Evolutionary conservation across 2,113 vertebrate species (phyloP), one percentile per base, ranked within the genome.

Genomic region (Butastur rufipennis): DNA sequence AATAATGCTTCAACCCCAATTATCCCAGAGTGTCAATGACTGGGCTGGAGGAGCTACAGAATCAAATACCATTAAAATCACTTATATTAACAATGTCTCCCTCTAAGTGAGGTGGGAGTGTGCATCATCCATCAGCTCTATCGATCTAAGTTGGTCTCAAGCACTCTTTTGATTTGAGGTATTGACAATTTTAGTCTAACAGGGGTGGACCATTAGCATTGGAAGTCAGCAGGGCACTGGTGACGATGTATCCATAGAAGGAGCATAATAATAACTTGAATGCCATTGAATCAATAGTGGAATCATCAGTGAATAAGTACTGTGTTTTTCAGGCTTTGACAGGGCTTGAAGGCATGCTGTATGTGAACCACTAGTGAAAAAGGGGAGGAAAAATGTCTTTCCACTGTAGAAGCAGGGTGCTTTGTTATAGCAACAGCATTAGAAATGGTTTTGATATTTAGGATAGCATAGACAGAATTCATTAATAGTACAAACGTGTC

Each of bases 261-360:
- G 11, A 83, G 70, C 16, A 48, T 84, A 90, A 79, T 84, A 95
- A 90, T 86, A 96, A 86, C 88, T 79, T 59, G 56, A 83, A 91
- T 71, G 38, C 34, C 8, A 42, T 45, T 90, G 82, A 92, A 86
- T 97, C 85, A 86, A 93, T 82, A 82, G 29, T 14, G n/a, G 80
- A 88, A 58, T 83, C 38, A 59, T 77, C 68, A 29, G 58, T 93
- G 75, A 82, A 31, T n/a, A 84, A 94, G 67, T 67, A 72, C 32
- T 73, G 56, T 82, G 45, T 68, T 95, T 92, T 83, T 59, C 45
- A 70, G 78, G 22, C 36, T 90, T 93, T 85, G 55, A 47, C 21
- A 25, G 47, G 26, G 9, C 21, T 80, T 56, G 50, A 86, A 88
- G 40, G 45, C 10, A 66, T 27, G 58, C 31, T 81, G 11, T 38